A percentile compares a stretch with the other conserved stretches of the same genome.
These are phyloP conservation scores for Philopotamus ludificatus DNA, from an alignment of 1,140 invertebrate genomes.

Conservation along the genomic window DNA sequence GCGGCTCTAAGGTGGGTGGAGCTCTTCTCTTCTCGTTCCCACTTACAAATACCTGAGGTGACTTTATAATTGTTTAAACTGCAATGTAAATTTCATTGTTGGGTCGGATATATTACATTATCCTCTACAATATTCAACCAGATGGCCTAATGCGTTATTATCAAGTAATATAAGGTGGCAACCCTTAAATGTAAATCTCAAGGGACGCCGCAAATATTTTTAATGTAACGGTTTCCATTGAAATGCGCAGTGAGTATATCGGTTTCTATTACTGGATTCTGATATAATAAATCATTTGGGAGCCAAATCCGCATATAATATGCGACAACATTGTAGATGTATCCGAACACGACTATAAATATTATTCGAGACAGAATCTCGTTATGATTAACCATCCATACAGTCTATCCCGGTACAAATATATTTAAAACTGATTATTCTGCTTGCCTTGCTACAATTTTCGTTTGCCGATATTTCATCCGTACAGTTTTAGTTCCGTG, in stretches of 20 bases:
- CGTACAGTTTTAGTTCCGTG: constrained; percentile 7
- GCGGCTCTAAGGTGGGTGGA: neutral
- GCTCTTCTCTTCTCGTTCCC: neutral
- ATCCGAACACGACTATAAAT: neutral
- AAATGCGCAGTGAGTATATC: neutral
- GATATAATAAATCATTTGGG: too few relatives aligned
- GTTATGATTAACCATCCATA: neutral
- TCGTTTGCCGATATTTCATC: constrained; percentile 16
- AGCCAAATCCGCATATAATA: too few relatives aligned
- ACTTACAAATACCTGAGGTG: constrained; percentile 29
- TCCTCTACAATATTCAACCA: constrained; percentile 20
- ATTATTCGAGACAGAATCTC: neutral
- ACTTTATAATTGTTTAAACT: constrained; percentile 34
- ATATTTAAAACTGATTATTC: constrained; percentile 21
- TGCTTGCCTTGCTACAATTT: constrained; percentile 12
- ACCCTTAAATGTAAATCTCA: neutral
- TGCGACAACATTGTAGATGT: too few relatives aligned
- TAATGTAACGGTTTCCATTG: neutral
- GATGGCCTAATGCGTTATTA: constrained; percentile 15
- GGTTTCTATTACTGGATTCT: too few relatives aligned
- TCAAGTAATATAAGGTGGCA: constrained; percentile 8
- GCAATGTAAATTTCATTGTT: constrained; percentile 33
- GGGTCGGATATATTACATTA: constrained; percentile 29
- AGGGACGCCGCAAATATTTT: neutral
- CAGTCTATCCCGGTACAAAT: constrained; percentile 1